phyloP scores from a whole-genome alignment of 2,113 vertebrate genomes.

The Dicrurus megarhynchus region DNA sequence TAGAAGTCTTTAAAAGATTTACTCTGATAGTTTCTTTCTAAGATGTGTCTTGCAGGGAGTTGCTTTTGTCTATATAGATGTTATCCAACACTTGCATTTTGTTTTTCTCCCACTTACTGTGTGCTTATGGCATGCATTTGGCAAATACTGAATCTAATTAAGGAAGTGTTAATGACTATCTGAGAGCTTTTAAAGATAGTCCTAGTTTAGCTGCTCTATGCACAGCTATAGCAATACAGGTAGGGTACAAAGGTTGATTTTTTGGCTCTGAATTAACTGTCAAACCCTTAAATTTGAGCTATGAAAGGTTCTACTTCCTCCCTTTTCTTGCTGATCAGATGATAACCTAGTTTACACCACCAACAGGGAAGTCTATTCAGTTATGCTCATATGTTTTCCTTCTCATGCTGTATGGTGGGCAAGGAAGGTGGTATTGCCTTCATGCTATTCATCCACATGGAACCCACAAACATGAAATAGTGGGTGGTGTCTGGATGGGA shows the following conservation, averaged over 20 bases:
- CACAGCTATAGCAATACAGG: neutral
- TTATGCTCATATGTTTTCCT: neutral
- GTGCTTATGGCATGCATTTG: constrained; percentile 26
- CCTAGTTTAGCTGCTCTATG: neutral
- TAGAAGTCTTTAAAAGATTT: constrained; percentile 69
- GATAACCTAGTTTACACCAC: neutral
- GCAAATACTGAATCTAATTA: constrained; percentile 46
- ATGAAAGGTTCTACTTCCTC: neutral
- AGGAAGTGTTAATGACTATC: constrained; percentile 37
- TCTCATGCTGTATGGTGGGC: neutral
- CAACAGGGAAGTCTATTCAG: neutral
- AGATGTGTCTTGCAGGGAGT: neutral
- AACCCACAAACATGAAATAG: neutral
- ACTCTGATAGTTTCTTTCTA: constrained; percentile 42
- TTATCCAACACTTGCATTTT: constrained; percentile 55
- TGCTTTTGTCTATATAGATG: constrained; percentile 58
- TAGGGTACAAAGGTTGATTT: neutral
- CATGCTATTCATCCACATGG: neutral
- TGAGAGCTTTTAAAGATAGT: constrained; percentile 39
- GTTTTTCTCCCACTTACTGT: constrained; percentile 46
- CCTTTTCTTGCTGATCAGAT: neutral
- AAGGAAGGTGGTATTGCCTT: neutral
- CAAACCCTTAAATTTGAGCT: neutral
- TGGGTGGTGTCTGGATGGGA: neutral
- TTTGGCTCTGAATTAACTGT: neutral